Conservation (phyloP, 1,140 invertebrate species). For the Euglossa dilemma region DNA sequence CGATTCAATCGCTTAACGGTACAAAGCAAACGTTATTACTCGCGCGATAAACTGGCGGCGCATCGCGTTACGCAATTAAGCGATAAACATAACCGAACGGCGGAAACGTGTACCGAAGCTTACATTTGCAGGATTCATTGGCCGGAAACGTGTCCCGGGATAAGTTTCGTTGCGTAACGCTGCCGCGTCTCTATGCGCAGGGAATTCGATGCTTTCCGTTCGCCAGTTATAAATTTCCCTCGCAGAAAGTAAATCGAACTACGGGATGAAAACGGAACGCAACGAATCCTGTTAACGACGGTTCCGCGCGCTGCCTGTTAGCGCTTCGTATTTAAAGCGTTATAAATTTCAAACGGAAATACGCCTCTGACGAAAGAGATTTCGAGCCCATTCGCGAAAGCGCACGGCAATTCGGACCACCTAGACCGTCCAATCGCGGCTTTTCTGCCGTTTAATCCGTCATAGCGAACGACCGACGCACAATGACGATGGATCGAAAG, state of each 20-base stretch:
- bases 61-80: neutral
- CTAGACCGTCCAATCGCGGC: conserved; percentile 3
- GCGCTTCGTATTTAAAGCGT: conserved; percentile 1
- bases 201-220: neutral
- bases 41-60: neutral
- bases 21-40: neutral
- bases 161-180: neutral
- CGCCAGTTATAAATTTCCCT: conserved; percentile 6
- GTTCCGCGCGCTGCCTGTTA: neutral
- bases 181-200: too few relatives aligned
- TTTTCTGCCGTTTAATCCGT: conserved; percentile 37
- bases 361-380: neutral
- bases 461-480: neutral
- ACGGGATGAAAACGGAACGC: conserved; percentile 1
- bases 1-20: neutral
- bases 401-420: neutral
- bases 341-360: conserved; percentile 24
- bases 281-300: conserved; percentile 14
- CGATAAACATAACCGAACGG: neutral
- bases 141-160: neutral
- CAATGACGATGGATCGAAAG: neutral
- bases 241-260: neutral
- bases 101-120: neutral
- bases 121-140: neutral
- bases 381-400: neutral